A percentile compares a stretch with the other conserved stretches of the same genome.
These are phyloP conservation scores for Nothocercus julius DNA, from an alignment of 2,113 vertebrate genomes.

Conservation along the genomic window DNA sequence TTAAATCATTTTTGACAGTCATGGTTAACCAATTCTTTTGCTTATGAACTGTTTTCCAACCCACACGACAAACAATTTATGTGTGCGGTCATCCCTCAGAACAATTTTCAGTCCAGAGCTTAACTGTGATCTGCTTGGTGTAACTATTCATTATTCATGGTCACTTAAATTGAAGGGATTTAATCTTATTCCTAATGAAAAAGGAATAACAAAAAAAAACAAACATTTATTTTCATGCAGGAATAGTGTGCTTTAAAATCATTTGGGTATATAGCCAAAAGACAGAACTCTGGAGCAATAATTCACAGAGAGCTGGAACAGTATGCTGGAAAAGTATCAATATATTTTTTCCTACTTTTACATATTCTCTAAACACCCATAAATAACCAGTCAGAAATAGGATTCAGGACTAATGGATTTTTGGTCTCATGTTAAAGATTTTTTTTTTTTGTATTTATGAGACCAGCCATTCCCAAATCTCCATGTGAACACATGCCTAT, in stretches of 20 bases:
- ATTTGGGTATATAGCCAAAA: not conserved
- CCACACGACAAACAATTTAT: not conserved
- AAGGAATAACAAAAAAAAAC: not conserved
- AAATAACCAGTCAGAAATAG: not conserved
- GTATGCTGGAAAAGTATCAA: not conserved
- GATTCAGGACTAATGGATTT: not conserved
- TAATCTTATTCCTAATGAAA: not conserved
- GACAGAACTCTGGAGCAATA: not conserved
- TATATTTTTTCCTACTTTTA: not conserved
- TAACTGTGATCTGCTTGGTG: not conserved
- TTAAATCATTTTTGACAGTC: not conserved
- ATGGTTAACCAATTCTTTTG: not conserved
- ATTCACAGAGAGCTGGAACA: not conserved
- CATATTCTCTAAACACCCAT: not conserved
- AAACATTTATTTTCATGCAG: not conserved
- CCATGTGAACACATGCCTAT: not conserved
- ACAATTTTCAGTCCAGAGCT: not conserved
- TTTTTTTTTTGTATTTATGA: not conserved
- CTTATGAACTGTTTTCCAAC: not conserved
- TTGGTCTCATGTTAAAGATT: not conserved
- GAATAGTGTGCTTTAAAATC: not conserved
- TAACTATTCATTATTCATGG: not conserved
- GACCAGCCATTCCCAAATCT: not conserved
- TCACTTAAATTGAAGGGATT: not conserved
- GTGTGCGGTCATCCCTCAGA: not conserved